A percentile compares a stretch with the other conserved stretches of the same genome.
These are phyloP conservation scores for Campopleginae sp. DNA, from an alignment of 2,888 invertebrate species.

Conservation along the genomic window DNA sequence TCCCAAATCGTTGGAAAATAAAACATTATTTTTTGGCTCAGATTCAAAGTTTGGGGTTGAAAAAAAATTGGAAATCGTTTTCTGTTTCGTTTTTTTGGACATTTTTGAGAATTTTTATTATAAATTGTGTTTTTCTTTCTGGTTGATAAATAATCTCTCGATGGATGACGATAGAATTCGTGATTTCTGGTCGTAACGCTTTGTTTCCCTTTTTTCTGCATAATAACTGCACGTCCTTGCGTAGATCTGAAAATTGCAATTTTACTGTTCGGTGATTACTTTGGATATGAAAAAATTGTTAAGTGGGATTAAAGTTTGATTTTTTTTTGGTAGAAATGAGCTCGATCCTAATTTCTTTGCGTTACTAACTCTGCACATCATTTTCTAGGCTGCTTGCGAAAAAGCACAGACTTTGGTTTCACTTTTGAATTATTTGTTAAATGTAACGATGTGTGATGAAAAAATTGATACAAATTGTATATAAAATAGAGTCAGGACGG, in stretches of 20 bases:
- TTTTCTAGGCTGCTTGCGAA: conserved; percentile 30
- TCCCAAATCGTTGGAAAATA: conserved; percentile 12
- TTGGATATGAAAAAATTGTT: not conserved
- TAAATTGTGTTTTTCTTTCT: not conserved
- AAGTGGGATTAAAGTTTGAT: not conserved
- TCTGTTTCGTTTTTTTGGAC: no score
- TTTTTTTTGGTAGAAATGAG: conserved; percentile 11
- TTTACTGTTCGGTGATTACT: not conserved
- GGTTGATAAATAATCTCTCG: not conserved
- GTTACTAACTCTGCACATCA: conserved; percentile 44
- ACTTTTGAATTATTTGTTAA: conserved; percentile 12
- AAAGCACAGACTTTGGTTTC: not conserved
- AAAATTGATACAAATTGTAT: conserved; percentile 50
- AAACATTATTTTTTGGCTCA: not conserved
- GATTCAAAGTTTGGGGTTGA: not conserved
- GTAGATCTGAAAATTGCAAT: not conserved
- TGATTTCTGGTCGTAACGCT: not conserved
- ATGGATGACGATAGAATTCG: not conserved
- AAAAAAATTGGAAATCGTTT: no score
- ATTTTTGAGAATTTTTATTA: no score
- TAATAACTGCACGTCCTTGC: not conserved
- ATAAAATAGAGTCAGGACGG: conserved; percentile 80
- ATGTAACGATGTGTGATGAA: conserved; percentile 8
- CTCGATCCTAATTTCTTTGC: not conserved
- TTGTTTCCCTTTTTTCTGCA: not conserved